phyloP scores from a whole-genome alignment of 53 echinoderm and acorn worm species.

The Pentamera pediparva region DNA sequence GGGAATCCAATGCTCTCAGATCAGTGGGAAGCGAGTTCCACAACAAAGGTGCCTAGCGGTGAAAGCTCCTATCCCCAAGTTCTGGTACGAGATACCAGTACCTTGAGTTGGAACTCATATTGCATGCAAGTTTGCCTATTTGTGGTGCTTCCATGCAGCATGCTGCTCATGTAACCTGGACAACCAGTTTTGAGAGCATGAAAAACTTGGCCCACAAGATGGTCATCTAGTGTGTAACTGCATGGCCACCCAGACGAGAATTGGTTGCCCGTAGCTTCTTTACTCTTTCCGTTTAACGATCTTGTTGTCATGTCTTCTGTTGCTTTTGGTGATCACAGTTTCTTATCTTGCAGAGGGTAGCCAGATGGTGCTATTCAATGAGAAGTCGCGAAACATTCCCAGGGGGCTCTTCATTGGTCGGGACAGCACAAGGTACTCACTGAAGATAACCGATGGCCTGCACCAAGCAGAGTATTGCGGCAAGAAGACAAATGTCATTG shows the following conservation, averaged over 20 bases:
- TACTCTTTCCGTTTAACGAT: background rate
- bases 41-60: too few species aligned
- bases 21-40: too few species aligned
- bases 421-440: conserved; percentile 46
- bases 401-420: conserved; percentile 75
- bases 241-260: background rate
- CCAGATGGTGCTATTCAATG: conserved; percentile 77
- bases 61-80: too few species aligned
- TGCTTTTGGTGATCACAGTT: background rate
- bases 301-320: background rate
- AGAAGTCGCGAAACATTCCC: conserved; percentile 77
- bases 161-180: too few species aligned
- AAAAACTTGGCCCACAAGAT: too few species aligned
- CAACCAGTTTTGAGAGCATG: too few species aligned
- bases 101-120: too few species aligned
- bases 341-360: conserved; percentile 56
- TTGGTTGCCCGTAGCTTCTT: background rate
- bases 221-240: background rate
- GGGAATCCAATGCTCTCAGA: too few species aligned
- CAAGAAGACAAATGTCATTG: conserved; percentile 24
- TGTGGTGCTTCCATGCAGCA: too few species aligned
- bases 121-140: too few species aligned
- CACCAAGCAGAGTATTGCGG: conserved; percentile 51
- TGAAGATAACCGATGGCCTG: conserved; percentile 60
- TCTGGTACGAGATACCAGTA: too few species aligned